Evolutionary conservation across 2,888 invertebrate genomes (phyloP).

Genomic region (Oscheius sp.): DNA sequence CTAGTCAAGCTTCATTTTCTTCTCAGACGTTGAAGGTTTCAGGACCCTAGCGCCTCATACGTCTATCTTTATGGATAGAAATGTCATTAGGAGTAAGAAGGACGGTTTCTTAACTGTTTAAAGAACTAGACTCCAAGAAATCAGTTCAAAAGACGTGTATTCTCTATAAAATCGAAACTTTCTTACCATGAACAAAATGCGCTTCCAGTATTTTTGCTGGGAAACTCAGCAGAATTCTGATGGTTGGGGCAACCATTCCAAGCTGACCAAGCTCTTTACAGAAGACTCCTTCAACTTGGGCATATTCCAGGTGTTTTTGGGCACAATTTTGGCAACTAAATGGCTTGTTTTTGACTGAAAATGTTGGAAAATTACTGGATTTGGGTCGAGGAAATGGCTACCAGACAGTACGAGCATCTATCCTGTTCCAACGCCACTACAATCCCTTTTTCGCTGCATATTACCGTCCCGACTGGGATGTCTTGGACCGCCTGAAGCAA

Average conservation of each 20-base stretch:
- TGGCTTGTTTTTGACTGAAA: neutral
- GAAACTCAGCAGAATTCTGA: conserved; percentile 38
- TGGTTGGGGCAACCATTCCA: conserved; percentile 48
- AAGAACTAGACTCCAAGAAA: too few relatives aligned
- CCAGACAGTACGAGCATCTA: conserved; percentile 42
- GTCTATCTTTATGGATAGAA: too few relatives aligned
- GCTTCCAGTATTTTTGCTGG: neutral
- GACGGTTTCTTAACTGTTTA: too few relatives aligned
- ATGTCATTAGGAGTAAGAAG: too few relatives aligned
- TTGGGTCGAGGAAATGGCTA: neutral
- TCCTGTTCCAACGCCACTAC: conserved; percentile 38
- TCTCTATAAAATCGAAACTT: too few relatives aligned
- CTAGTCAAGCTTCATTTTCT: too few relatives aligned
- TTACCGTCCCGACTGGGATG: conserved; percentile 44
- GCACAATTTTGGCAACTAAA: neutral
- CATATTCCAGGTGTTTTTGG: neutral
- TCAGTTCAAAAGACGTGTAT: too few relatives aligned
- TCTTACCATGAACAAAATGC: conserved; percentile 10
- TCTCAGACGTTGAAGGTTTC: too few relatives aligned
- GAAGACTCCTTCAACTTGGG: conserved; percentile 25
- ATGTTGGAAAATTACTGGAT: conserved; percentile 9
- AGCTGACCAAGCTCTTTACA: conserved; percentile 38
- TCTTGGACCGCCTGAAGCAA: conserved; percentile 32
- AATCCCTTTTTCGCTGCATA: conserved; percentile 49
- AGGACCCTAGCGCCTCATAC: too few relatives aligned